Percentiles rank a stretch among this genome's conserved stretches.
phyloP scores from a whole-genome alignment of 2,797 vertebrate species.

The Nannoperca obscura region DNA sequence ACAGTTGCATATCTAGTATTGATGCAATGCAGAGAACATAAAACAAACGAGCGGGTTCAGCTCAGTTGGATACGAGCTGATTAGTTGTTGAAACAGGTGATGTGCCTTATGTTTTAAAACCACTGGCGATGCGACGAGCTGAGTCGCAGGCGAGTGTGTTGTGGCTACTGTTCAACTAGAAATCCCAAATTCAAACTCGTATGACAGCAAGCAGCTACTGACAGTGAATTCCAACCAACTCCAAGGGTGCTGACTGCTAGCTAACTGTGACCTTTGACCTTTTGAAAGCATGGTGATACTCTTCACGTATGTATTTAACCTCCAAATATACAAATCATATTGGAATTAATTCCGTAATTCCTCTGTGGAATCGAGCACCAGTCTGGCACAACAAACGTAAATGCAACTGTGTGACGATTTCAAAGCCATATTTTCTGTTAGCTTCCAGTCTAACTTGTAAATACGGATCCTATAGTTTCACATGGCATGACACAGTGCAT shows the following conservation, averaged over 20 bases:
- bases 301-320: neutral
- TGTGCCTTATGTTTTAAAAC: too few relatives aligned
- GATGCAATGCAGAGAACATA: too few relatives aligned
- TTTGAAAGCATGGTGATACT: neutral
- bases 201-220: neutral
- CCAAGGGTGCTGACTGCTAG: neutral
- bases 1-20: too few relatives aligned
- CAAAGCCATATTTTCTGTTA: neutral
- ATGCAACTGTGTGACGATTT: slow-evolving; percentile 11
- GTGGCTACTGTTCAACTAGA: neutral
- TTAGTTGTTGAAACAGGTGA: too few relatives aligned
- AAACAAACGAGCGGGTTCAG: too few relatives aligned
- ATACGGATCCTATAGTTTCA: neutral
- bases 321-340: neutral
- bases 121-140: too few relatives aligned
- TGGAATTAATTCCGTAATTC: neutral
- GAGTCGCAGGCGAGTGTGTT: neutral
- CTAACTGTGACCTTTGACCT: slow-evolving; percentile 4
- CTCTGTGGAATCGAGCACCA: neutral
- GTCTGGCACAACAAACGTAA: neutral
- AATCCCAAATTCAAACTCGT: neutral
- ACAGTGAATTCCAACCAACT: neutral
- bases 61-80: too few relatives aligned
- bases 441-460: slow-evolving; percentile 1
- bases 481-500: slow-evolving; percentile 18